Evolutionary conservation across 2,797 vertebrate species (phyloP).

Genomic region (Eidolon dupreanum): DNA sequence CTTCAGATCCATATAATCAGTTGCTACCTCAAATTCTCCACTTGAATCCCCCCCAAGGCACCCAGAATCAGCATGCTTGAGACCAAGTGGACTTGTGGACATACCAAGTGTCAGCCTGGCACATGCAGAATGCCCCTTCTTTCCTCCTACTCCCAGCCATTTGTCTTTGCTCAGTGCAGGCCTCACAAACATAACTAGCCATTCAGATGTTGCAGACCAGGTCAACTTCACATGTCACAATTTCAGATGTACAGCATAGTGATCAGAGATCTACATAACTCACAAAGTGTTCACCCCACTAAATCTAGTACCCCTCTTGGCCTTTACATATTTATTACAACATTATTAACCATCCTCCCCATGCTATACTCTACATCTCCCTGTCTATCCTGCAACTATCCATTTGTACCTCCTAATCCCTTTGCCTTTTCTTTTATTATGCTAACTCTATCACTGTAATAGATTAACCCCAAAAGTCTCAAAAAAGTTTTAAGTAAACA

Average conservation of each 20-base stretch:
- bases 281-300: no score
- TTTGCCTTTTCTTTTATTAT: background rate
- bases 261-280: no score
- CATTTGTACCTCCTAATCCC: no score
- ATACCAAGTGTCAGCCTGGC: background rate
- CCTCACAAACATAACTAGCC: background rate
- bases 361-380: no score
- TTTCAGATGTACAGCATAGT: no score
- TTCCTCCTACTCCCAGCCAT: rapidly evolving
- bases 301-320: no score
- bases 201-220: background rate
- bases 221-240: no score
- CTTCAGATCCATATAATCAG: no score
- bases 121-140: rapidly evolving
- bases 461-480: background rate
- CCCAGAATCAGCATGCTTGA: background rate
- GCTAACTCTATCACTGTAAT: background rate
- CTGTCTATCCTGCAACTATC: no score
- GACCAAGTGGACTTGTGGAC: background rate
- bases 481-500: background rate
- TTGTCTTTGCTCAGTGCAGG: rapidly evolving
- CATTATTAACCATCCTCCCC: no score
- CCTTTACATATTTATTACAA: no score
- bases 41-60: background rate
- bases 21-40: background rate